Percentiles rank a stretch among this genome's conserved stretches.
Conservation (phyloP, 2,797 vertebrate genomes). For the Crax fasciolata region DNA sequence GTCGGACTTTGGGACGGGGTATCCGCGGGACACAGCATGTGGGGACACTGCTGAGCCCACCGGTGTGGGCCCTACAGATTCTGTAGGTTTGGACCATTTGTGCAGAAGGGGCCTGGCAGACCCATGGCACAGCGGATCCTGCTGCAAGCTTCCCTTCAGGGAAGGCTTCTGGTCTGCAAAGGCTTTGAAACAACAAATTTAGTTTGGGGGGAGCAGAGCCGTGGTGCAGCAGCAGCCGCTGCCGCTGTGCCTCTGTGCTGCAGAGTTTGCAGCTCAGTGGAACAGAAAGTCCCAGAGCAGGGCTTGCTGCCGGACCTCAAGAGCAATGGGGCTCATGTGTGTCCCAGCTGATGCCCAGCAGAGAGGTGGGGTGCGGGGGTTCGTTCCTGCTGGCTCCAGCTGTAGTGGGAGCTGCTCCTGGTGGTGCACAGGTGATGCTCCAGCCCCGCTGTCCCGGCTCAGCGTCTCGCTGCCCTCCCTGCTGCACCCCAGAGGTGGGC, state of each 20-base stretch:
- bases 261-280: not conserved
- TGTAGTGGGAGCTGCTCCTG: not conserved
- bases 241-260: not conserved
- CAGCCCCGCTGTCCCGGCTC: accelerated
- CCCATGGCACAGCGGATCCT: accelerated
- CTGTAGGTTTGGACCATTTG: not conserved
- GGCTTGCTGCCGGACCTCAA: slow-evolving; percentile 54
- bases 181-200: no score
- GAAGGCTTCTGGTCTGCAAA: not conserved
- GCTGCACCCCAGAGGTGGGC: not conserved
- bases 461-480: not conserved
- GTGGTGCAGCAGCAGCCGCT: accelerated
- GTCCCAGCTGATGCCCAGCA: not conserved
- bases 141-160: accelerated
- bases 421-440: not conserved
- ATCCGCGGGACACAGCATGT: accelerated
- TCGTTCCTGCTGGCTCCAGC: not conserved
- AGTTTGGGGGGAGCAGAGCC: not conserved
- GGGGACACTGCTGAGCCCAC: not conserved
- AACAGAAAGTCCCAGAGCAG: not conserved
- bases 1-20: not conserved
- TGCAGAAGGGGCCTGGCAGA: not conserved
- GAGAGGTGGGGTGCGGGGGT: not conserved
- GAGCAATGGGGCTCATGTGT: not conserved
- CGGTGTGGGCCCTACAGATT: not conserved